These are phyloP conservation scores for Anolis apletophallus DNA, from an alignment of 2,797 vertebrate genomes.

Conservation along the genomic window DNA sequence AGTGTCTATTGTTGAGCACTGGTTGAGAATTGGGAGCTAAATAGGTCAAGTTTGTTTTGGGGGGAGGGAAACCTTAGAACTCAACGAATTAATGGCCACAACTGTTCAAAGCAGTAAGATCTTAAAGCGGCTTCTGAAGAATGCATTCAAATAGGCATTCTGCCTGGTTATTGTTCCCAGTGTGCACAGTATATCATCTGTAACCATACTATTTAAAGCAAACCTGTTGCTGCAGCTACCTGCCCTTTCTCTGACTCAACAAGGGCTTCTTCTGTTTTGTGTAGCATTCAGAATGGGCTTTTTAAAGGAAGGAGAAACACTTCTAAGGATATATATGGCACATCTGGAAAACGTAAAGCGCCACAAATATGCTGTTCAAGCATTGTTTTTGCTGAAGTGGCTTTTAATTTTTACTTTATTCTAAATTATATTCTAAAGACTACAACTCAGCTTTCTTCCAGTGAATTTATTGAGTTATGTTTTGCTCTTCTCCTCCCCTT, in stretches of 20 bases:
- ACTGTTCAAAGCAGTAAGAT: neutral
- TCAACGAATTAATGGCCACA: no score
- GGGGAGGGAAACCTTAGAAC: no score
- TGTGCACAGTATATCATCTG: neutral
- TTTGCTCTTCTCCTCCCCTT: neutral
- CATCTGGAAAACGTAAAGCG: neutral
- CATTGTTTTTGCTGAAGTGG: neutral
- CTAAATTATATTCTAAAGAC: neutral
- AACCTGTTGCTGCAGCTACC: neutral
- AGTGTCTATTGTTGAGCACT: neutral
- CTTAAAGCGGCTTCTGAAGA: neutral
- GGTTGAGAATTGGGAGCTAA: neutral
- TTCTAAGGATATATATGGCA: neutral
- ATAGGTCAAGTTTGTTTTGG: neutral
- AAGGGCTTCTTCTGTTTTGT: slow-evolving; percentile 15
- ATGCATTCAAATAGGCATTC: neutral
- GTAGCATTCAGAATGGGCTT: neutral
- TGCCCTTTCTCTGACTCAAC: neutral
- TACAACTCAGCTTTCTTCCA: neutral
- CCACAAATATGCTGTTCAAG: slow-evolving; percentile 8
- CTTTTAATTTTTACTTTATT: neutral
- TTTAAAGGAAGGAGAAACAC: neutral
- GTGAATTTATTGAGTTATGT: neutral
- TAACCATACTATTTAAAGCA: neutral
- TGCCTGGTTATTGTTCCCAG: neutral